Base-by-base conservation (phyloP, 2,113 vertebrate species). In the Anthoscopus minutus region DNA sequence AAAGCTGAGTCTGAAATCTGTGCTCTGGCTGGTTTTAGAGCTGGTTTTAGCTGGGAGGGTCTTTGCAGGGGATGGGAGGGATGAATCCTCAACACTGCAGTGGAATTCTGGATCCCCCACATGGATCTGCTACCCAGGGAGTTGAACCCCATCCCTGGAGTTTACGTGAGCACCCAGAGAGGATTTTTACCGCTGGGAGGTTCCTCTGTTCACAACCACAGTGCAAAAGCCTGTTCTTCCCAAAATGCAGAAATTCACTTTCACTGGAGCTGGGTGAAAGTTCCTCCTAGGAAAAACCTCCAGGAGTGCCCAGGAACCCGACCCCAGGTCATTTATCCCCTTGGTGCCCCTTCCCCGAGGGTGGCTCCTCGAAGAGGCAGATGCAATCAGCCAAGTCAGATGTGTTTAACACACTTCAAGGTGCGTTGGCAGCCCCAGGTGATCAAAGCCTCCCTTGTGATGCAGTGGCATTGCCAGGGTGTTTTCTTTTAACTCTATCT, bases 381-480 rank as follows among this genome's bases (percentile, higher is more conserved):
- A 86, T 87, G 87, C 70, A 25, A 57, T 93, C 88, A 78, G 76
- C 88, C 79, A 2, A 22, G 50, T 31, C 54, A 8, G 18, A 14
- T 13, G 22, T 31, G 74, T 45, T 80, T 35, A 72, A 54, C 74
- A 31, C 23, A 12, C 93, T 85, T 73, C 48, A 35, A 91, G 91
- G 78, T 69, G 88, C 3, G 19, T 81, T 92, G 92, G 91, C 92
- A 91, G 93, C 19, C 92, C 57, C 73, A 50, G 23, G 14, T 60
- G 84, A 94, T 97, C 93, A 96, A 92, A 97, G 93, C 70, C 66
- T 93, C 66, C 66, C 89, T 69, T 89, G 73, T 70, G 89, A 87
- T 85, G 78, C 84, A 65, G 89, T 91, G 87, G 78, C 89, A 89
- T 45, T 78, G 77, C 84, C 70, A 54, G 69, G 61, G 45, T 87